Evolutionary conservation across 2,113 vertebrate genomes (phyloP).

Genomic region (Brachirus orientalis): DNA sequence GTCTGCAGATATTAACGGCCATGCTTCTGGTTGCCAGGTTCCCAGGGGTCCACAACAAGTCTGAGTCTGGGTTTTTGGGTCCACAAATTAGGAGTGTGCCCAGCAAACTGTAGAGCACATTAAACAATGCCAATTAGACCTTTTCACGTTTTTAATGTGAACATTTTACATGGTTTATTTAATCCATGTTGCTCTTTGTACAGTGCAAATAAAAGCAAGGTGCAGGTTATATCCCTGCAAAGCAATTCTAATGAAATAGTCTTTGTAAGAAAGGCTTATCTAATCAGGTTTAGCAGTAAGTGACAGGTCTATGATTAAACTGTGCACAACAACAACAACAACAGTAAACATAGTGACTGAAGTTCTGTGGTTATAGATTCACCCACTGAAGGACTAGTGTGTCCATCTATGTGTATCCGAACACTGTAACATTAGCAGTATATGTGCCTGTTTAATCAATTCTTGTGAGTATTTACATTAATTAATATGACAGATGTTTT

Average conservation of each 20-base stretch:
- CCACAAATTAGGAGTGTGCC: no score
- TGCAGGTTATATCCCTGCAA: not conserved
- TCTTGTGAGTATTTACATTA: no score
- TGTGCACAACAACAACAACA: slow-evolving; percentile 10
- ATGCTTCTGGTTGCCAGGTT: not conserved
- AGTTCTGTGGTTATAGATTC: no score
- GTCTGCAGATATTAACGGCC: not conserved
- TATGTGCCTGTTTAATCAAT: no score
- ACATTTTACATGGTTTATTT: slow-evolving; percentile 28
- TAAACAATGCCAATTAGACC: slow-evolving; percentile 31
- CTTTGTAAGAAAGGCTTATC: slow-evolving; percentile 11
- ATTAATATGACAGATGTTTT: no score
- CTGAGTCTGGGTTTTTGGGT: not conserved
- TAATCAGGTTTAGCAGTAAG: slow-evolving; percentile 37
- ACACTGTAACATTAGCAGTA: no score
- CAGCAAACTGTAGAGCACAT: not conserved
- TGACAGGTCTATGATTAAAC: slow-evolving; percentile 33
- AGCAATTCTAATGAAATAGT: slow-evolving; percentile 24
- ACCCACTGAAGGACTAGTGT: no score
- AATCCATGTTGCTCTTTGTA: slow-evolving; percentile 19
- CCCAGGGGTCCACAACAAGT: not conserved
- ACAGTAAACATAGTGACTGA: not conserved
- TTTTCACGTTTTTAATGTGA: slow-evolving; percentile 12
- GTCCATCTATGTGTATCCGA: no score
- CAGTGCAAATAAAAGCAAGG: slow-evolving; percentile 7